These are phyloP conservation scores for Intellagama lesueurii DNA, from an alignment of 2,797 vertebrate species.

Conservation along the genomic window DNA sequence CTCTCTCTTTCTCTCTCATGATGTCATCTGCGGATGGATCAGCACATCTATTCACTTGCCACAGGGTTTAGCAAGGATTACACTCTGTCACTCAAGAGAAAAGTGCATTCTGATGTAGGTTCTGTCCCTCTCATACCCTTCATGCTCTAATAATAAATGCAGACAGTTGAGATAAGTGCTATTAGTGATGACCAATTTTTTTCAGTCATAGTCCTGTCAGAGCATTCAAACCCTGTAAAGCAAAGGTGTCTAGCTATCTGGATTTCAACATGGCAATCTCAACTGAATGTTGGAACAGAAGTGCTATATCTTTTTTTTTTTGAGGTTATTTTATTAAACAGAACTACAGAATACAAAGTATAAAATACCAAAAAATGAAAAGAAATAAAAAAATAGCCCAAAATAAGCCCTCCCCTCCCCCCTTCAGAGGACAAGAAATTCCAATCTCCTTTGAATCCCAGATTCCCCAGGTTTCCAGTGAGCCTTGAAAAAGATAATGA, in stretches of 20 bases:
- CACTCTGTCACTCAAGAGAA: not conserved
- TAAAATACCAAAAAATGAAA: no score
- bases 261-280: not conserved
- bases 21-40: not conserved
- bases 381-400: no score
- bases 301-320: not conserved
- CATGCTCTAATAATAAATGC: not conserved
- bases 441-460: no score
- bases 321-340: no score
- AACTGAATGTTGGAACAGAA: not conserved
- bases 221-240: not conserved
- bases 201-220: slow-evolving; percentile 32
- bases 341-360: no score
- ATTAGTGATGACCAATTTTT: slow-evolving; percentile 5
- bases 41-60: slow-evolving; percentile 9
- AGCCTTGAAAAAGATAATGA: no score
- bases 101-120: slow-evolving; percentile 1
- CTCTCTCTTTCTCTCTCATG: not conserved
- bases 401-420: no score
- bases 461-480: no score
- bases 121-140: not conserved
- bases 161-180: slow-evolving; percentile 14
- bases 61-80: not conserved
- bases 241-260: not conserved
- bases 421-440: no score